Evolutionary conservation across 2,113 vertebrate genomes (phyloP), one percentile per base, ranked within the genome.

Genomic region (Dicrurus megarhynchus): DNA sequence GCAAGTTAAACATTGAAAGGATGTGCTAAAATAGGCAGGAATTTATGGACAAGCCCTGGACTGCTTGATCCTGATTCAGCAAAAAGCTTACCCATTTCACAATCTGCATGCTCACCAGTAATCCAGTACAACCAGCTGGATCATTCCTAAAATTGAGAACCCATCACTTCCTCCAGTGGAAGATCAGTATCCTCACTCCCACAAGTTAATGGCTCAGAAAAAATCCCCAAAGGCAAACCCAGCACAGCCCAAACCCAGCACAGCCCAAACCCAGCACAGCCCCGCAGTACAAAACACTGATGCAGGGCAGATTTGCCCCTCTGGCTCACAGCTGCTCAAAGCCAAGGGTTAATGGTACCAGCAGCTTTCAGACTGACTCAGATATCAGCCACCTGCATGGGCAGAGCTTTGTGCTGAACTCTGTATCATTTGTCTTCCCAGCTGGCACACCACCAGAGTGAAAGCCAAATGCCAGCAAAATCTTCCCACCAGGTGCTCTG

Each of bases 401-500:
- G 10, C 10, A 78, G 64, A 69, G 84, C 80, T 91, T 35, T 49
- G 73, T 11, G 22, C 90, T 90, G 92, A 89, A 65, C 89, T 80
- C 80, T 60, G 49, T 13, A 76, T 52, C 75, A 6, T 88, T 92
- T 93, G 67, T 83, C 92, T 67, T 93, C 55, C 83, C 85, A 77
- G 85, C 83, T 95, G 95, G 95, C 79, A 88, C 68, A 27, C 24
- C 2, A 90, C 53, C 75, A 92, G 59, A 3, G 0, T 18, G 39
- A 86, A 64, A 86, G 37, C 41, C 41, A 35, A 52, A 83, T 74
- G 88, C 92, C 92, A 97, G 71, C 55, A 90, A 93, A 93, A 93
- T 85, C 85, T 93, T 94, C 95, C 82, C 95, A 95, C 90, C 96
- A 96, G 95, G 94, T 94, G 94, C 85, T 76, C 88, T 74, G 92